A percentile compares a stretch with the other conserved stretches of the same genome.
Evolutionary conservation across 1,140 invertebrate species (phyloP).

Genomic region (Leptinotarsa texana): DNA sequence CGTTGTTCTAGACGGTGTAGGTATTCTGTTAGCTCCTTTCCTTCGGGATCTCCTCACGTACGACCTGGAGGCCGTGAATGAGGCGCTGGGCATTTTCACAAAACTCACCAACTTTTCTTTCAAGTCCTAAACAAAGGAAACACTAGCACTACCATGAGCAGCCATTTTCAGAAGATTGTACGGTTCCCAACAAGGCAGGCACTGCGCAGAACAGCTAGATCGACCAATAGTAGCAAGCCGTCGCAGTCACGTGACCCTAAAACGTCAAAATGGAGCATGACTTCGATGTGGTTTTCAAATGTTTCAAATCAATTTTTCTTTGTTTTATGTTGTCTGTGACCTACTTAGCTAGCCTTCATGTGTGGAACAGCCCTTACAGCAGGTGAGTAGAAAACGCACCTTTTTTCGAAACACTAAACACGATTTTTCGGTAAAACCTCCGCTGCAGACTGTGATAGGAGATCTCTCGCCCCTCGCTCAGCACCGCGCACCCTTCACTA

Average conservation of each 20-base stretch:
- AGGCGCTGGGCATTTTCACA: conserved; percentile 84
- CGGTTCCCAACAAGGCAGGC: conserved; percentile 27
- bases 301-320: conserved; percentile 60
- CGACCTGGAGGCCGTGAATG: conserved; percentile 83
- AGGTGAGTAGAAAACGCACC: conserved; percentile 61
- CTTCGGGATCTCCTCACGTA: conserved; percentile 82
- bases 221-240: conserved; percentile 42
- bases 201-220: conserved; percentile 29
- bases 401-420: conserved; percentile 25
- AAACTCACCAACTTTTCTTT: conserved; percentile 36
- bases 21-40: conserved; percentile 79
- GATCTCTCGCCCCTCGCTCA: conserved; percentile 20
- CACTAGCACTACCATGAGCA: conserved; percentile 64
- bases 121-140: conserved; percentile 64
- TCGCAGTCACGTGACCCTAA: conserved; percentile 50
- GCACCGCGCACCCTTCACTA: conserved; percentile 22
- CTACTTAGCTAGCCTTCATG: conserved; percentile 82
- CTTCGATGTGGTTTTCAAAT: conserved; percentile 49
- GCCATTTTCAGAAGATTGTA: conserved; percentile 63
- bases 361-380: conserved; percentile 75
- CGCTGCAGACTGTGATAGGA: conserved; percentile 20
- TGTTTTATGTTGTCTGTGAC: conserved; percentile 73
- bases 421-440: conserved; percentile 25
- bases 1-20: conserved; percentile 75
- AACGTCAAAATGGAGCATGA: conserved; percentile 57